phyloP scores from a whole-genome alignment of 2,888 invertebrate genomes.

The Thera obeliscata region DNA sequence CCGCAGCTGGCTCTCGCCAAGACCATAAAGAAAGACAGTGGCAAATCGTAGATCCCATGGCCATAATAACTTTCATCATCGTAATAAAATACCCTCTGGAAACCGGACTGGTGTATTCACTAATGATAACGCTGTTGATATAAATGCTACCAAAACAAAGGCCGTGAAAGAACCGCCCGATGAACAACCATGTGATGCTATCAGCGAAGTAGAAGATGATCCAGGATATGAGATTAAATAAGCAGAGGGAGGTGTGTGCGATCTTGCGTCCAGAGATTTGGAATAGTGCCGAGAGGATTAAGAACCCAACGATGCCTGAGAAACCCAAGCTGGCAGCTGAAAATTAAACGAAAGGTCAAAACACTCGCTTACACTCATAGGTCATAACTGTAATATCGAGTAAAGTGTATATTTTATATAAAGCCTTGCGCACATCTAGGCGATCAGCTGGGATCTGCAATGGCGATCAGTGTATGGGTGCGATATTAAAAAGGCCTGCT shows the following conservation, averaged over 20 bases:
- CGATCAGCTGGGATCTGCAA: too few species aligned
- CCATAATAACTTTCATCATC: not conserved
- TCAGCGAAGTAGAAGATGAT: constrained; percentile 1
- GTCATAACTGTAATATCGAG: too few species aligned
- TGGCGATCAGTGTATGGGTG: too few species aligned
- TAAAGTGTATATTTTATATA: too few species aligned
- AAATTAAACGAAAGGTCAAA: not conserved
- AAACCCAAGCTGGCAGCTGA: constrained; percentile 4
- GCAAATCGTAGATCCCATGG: not conserved
- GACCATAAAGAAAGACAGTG: constrained; percentile 1
- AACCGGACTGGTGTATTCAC: constrained; percentile 1
- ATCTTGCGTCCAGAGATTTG: constrained; percentile 3
- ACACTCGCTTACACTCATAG: not conserved
- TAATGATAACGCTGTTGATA: not conserved
- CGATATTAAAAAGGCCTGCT: too few species aligned
- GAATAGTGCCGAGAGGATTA: constrained; percentile 1
- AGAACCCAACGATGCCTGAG: constrained; percentile 1
- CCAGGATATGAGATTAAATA: not conserved
- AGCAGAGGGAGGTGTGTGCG: not conserved
- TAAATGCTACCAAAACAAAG: not conserved
- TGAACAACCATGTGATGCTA: not conserved
- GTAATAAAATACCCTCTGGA: constrained; percentile 1
- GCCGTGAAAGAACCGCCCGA: not conserved
- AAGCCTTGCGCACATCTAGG: too few species aligned
- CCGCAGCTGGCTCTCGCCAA: constrained; percentile 1